Conservation (phyloP, 2,113 vertebrate genomes). For the Anser cygnoides region DNA sequence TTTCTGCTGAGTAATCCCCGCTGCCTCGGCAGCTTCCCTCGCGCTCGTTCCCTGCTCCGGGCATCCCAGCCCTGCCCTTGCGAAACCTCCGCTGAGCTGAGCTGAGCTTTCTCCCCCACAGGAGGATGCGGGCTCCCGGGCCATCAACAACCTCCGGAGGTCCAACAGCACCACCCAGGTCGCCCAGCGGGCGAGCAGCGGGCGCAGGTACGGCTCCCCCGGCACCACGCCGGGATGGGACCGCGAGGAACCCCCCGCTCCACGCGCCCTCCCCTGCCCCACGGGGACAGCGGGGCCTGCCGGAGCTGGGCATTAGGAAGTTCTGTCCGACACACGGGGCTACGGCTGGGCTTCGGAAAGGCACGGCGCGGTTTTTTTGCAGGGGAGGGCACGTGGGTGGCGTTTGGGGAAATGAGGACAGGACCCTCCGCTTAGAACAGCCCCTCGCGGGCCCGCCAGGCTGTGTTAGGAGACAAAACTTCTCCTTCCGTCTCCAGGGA, state of each 20-base stretch:
- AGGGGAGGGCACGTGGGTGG: background rate
- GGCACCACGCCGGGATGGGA: fast-evolving
- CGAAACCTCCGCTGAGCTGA: fast-evolving
- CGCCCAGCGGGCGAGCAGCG: constrained; percentile 76
- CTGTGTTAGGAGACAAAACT: background rate
- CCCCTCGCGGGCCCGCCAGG: background rate
- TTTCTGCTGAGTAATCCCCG: background rate
- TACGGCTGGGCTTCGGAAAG: background rate
- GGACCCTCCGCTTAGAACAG: fast-evolving
- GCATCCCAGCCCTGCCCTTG: background rate
- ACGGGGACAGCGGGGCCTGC: background rate
- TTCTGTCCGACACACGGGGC: fast-evolving
- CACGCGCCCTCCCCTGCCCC: background rate
- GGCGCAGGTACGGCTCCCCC: constrained; percentile 75
- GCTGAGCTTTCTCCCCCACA: background rate
- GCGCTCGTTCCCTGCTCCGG: background rate
- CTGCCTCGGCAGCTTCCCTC: background rate
- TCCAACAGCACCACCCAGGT: constrained; percentile 93
- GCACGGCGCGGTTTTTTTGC: background rate
- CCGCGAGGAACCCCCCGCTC: fast-evolving
- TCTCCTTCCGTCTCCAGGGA: background rate
- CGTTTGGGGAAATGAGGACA: background rate
- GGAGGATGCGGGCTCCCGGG: constrained; percentile 79
- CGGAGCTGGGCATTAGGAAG: fast-evolving
- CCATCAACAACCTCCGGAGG: constrained; percentile 91